Percentiles rank a stretch among this genome's conserved stretches.
Evolutionary conservation across 2,797 vertebrate species (phyloP).

Genomic region (Lepidocolaptes lacrymiger): DNA sequence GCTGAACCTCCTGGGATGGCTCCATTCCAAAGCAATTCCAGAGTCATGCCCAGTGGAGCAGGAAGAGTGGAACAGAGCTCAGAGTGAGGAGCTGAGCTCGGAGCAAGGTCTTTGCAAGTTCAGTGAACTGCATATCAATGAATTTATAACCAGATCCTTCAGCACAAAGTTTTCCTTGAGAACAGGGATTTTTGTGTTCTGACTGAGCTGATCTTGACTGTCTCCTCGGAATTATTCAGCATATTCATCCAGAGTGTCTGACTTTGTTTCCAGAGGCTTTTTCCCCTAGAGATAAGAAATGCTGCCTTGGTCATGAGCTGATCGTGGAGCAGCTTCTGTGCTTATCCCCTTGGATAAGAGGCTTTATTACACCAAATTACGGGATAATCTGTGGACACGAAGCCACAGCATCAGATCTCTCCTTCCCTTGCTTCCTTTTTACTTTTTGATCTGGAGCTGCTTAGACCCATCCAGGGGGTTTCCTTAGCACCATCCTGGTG

Average conservation of each 20-base stretch:
- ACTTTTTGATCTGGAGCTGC: neutral
- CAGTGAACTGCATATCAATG: neutral
- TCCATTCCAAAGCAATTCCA: neutral
- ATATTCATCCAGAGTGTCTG: neutral
- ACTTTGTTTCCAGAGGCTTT: neutral
- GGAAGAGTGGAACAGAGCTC: accelerated
- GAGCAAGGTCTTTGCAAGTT: neutral
- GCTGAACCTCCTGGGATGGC: neutral
- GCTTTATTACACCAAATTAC: neutral
- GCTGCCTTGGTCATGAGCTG: neutral
- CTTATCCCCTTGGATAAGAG: neutral
- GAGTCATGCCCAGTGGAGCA: neutral
- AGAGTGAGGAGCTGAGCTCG: neutral
- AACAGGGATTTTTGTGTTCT: neutral
- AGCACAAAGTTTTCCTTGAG: neutral
- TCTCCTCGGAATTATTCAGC: neutral
- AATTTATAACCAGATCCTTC: neutral
- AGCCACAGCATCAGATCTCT: neutral
- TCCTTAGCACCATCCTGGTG: accelerated
- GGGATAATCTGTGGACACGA: neutral
- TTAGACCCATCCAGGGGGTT: neutral
- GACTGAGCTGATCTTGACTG: neutral
- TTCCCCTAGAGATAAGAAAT: neutral
- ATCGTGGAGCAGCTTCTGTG: neutral
- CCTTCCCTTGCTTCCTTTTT: neutral